Evolutionary conservation across 2,797 vertebrate species (phyloP).

Genomic region (Ataeniobius toweri): DNA sequence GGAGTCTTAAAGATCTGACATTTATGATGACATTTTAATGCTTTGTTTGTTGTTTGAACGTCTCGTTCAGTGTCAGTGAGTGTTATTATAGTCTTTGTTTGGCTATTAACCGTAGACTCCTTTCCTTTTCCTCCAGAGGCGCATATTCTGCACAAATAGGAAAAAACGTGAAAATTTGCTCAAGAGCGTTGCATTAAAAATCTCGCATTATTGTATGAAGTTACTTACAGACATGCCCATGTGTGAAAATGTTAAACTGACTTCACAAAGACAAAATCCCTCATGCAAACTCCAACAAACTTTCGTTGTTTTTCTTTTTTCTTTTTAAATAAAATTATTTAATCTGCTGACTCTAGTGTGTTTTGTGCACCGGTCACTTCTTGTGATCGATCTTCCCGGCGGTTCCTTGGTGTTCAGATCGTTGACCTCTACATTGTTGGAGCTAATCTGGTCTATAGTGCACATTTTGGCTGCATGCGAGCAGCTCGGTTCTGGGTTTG

Average conservation of each 20-base stretch:
- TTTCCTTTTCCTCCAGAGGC: too few species aligned
- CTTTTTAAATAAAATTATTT: not conserved
- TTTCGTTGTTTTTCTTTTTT: not conserved
- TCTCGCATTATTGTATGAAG: not conserved
- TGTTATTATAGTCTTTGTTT: too few species aligned
- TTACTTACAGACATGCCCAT: not conserved
- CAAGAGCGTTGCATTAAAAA: not conserved
- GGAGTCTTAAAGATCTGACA: too few species aligned
- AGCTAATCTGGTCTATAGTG: not conserved
- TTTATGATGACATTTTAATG: too few species aligned
- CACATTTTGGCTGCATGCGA: not conserved
- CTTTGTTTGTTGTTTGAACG: too few species aligned
- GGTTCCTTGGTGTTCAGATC: not conserved
- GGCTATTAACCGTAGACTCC: too few species aligned
- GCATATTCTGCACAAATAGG: too few species aligned
- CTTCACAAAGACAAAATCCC: not conserved
- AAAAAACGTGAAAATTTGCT: not conserved
- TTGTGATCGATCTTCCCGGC: not conserved
- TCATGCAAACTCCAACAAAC: not conserved
- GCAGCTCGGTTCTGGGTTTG: too few species aligned
- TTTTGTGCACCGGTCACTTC: too few species aligned
- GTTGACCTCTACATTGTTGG: not conserved
- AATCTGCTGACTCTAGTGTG: too few species aligned
- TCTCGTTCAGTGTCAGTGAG: too few species aligned
- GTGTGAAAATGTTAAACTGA: not conserved